These are phyloP conservation scores for Stichopus horrens DNA, from an alignment of 53 echinoderm and acorn worm genomes.

Conservation along the genomic window DNA sequence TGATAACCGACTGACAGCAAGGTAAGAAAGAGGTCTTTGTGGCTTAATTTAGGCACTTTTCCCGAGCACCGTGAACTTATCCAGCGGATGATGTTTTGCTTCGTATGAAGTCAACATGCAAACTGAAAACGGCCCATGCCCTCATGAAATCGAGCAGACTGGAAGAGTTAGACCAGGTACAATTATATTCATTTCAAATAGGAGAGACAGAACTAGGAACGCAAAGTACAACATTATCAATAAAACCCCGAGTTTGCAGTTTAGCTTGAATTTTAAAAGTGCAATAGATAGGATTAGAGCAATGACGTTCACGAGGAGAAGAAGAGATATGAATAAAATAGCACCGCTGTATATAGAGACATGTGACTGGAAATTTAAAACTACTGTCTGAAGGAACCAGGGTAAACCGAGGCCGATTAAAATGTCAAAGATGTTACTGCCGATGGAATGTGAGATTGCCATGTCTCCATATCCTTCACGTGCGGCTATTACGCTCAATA, in stretches of 20 bases:
- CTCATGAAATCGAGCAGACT: slow-evolving; percentile 21
- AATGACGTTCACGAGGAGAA: slow-evolving; percentile 68
- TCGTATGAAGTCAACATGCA: no score
- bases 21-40: no score
- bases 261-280: slow-evolving; percentile 55
- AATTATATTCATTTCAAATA: slow-evolving; percentile 69
- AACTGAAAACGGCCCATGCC: background rate
- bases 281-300: slow-evolving; percentile 51
- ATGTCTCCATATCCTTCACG: slow-evolving; percentile 89
- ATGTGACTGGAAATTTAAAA: slow-evolving; percentile 49
- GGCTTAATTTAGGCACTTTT: no score
- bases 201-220: slow-evolving; percentile 69
- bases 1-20: no score
- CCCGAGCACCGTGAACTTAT: no score
- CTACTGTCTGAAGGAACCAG: slow-evolving; percentile 80
- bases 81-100: no score
- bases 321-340: slow-evolving; percentile 63
- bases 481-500: slow-evolving; percentile 86
- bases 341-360: slow-evolving; percentile 71
- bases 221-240: slow-evolving; percentile 59
- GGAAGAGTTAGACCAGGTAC: slow-evolving; percentile 70
- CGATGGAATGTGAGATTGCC: slow-evolving; percentile 96
- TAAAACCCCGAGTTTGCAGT: slow-evolving; percentile 65
- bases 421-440: slow-evolving; percentile 94
- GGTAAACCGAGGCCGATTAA: slow-evolving; percentile 87